A percentile compares a stretch with the other conserved stretches of the same genome.
phyloP scores from a whole-genome alignment of 2,113 vertebrate genomes.

The Tyto alba region DNA sequence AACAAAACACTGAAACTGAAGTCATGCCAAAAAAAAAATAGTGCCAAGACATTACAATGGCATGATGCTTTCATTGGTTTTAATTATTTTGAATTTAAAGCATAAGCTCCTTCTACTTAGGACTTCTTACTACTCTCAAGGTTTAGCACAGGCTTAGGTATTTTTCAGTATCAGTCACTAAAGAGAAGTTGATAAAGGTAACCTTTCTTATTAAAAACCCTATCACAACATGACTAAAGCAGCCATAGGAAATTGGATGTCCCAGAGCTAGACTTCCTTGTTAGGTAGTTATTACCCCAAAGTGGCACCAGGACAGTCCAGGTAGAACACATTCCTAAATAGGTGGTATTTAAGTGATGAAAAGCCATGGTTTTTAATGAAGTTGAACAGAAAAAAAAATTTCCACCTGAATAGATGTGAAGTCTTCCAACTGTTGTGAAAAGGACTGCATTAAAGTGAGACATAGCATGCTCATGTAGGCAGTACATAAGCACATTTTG shows the following conservation, averaged over 20 bases:
- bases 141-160: background rate
- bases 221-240: background rate
- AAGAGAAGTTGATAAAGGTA: background rate
- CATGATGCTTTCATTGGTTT: background rate
- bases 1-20: background rate
- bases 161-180: background rate
- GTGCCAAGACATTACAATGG: background rate
- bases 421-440: background rate
- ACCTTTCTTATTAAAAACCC: background rate
- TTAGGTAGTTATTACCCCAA: background rate
- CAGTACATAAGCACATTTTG: background rate
- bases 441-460: background rate
- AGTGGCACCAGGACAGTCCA: background rate
- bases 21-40: background rate
- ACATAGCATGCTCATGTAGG: background rate
- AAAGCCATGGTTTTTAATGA: background rate
- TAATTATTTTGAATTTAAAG: background rate
- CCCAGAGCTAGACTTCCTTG: background rate
- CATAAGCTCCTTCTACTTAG: background rate
- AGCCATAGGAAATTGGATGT: background rate
- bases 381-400: background rate
- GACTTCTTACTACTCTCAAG: background rate
- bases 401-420: background rate
- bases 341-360: background rate
- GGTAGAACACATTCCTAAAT: background rate